Base-by-base conservation (phyloP, 1,140 invertebrate genomes). In the Cydia fagiglandana region DNA sequence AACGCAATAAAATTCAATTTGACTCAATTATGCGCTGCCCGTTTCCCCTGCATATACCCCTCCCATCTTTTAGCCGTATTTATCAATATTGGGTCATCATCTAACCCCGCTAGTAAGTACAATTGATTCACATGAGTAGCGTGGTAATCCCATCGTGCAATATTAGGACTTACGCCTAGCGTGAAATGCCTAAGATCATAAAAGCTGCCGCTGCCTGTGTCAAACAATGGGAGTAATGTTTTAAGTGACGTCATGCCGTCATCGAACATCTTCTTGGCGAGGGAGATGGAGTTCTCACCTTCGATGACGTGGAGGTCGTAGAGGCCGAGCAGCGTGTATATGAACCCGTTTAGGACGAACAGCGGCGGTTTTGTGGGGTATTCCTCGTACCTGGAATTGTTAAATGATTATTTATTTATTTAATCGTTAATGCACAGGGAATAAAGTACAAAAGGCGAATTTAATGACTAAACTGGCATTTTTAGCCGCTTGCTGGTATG, bases 341-440 rank as follows among this genome's bases (percentile, higher is more conserved):
- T 99, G 92, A 99, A 99, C 38, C 99, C 99, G 93, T 99, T 99
- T 2, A 99, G 95, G 9, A 99, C 98, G 93, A 99, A 99, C 3
- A 97, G 97, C 4, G 97, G 95, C 0, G 99, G 99, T 47, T 95
- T 96, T 0, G 99, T 99, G 5, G 99, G 99, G 92, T 99, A 99
- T 87, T 99, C 99, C 92, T 99, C 99, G 88, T 99, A 99, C 97
- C 97, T 98, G 82, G 2, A 78, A 79, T 77, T 76, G 53, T 45
- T 24, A 75, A 30, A 73, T 38, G n/a, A 41, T 41, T n/a, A n/a
- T n/a, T n/a, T n/a, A n/a, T n/a, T n/a, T n/a, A n/a, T n/a, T n/a
- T n/a, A n/a, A n/a, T n/a, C n/a, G n/a, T n/a, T n/a, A n/a, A n/a
- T n/a, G n/a, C n/a, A n/a, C n/a, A n/a, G n/a, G n/a, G n/a, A n/a